These are phyloP conservation scores for Rhea americana DNA, from an alignment of 2,113 vertebrate genomes.

Conservation along the genomic window DNA sequence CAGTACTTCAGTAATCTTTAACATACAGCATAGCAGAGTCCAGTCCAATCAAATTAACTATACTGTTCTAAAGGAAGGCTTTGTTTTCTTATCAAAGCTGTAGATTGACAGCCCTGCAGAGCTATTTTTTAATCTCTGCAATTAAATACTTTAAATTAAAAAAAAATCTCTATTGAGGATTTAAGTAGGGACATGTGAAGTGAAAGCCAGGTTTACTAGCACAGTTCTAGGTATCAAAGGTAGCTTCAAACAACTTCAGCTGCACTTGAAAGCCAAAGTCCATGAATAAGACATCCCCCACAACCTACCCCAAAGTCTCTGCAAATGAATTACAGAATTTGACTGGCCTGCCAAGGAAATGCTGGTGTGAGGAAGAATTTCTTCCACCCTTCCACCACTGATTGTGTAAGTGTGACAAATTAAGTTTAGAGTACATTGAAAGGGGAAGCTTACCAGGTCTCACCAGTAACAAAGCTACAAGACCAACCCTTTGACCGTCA, in stretches of 20 bases:
- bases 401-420: neutral
- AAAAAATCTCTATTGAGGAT: neutral
- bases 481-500: neutral
- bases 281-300: neutral
- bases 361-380: neutral
- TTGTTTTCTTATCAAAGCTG: conserved; percentile 1
- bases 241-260: neutral
- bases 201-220: neutral
- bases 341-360: neutral
- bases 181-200: neutral
- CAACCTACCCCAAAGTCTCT: neutral
- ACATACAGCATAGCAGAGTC: neutral
- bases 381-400: neutral
- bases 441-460: neutral
- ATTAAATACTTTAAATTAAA: neutral
- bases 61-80: neutral
- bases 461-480: neutral
- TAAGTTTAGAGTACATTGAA: neutral
- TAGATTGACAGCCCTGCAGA: neutral
- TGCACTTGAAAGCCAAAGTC: neutral
- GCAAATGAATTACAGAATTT: neutral
- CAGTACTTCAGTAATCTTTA: neutral
- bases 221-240: neutral
- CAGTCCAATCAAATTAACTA: neutral
- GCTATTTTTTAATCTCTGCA: neutral